Base-by-base conservation (phyloP, 2,888 invertebrate genomes). In the Caenorhabditis sp. region DNA sequence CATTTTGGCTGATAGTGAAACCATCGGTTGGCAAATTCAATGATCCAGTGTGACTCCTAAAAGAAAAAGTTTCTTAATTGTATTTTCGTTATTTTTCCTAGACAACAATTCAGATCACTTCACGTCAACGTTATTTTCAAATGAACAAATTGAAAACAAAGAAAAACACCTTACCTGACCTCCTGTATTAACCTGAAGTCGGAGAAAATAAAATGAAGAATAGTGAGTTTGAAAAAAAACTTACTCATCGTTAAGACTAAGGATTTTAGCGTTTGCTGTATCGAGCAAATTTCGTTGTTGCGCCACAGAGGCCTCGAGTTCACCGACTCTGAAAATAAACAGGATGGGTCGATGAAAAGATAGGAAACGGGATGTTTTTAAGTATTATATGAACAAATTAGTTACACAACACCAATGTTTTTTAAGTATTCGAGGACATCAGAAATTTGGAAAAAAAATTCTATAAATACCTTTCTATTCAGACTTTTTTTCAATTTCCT, bases 231-330 rank as follows among this genome's bases (percentile, higher is more conserved):
- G 20, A 58, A 58, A 49, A n/a, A 1, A 1, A 50, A 72, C 72
- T 73, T 36, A 73, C 81, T 77, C 61, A 26, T 80, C 80, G 62
- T 78, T 79, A 56, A 81, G 70, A 65, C 65, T 67, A 63, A 75
- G 77, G 31, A 81, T 76, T 61, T 78, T 77, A 58, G 61, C 62
- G 63, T 72, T 76, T 70, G 81, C 81, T 50, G 76, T 73, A 54
- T 79, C 71, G 58, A 77, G 75, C 73, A 81, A 81, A 66, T 76
- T 76, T 60, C 77, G 62, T 73, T 81, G 81, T 64, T 81, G 77
- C 20, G 80, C 80, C 49, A 82, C 67, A 10, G 76, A 78, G 27
- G 81, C 65, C 61, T 84, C 84, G 67, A 83, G 63, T 63, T 84
- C 84, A 12, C 83, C 84, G 36, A 84, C 49, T 21, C 75, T 76